These are phyloP conservation scores for Luidia sarsii DNA, from an alignment of 53 echinoderm and acorn worm genomes.

Conservation along the genomic window DNA sequence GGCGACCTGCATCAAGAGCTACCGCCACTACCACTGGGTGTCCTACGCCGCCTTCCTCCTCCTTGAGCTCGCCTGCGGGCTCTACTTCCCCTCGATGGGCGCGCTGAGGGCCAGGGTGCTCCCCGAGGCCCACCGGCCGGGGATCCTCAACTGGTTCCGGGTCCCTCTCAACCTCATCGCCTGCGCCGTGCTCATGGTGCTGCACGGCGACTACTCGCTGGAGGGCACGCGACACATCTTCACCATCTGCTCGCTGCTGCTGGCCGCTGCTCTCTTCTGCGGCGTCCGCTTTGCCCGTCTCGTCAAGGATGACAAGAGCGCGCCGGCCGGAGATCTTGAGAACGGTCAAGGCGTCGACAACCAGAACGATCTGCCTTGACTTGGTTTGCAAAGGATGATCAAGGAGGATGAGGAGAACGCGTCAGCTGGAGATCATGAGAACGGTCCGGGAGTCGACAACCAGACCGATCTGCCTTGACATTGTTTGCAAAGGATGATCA, in stretches of 20 bases:
- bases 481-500: no score
- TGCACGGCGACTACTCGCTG: constrained; percentile 84
- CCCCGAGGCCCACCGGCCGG: constrained; percentile 85
- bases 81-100: constrained; percentile 99
- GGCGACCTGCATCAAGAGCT: constrained; percentile 67
- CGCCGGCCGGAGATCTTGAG: constrained; percentile 1
- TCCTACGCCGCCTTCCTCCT: constrained; percentile 87
- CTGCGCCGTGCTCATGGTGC: constrained; percentile 86
- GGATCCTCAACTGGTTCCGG: constrained; percentile 99
- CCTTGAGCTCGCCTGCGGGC: constrained; percentile 86
- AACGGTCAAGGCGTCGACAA: no score
- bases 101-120: constrained; percentile 73
- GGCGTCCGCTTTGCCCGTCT: constrained; percentile 75
- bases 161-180: constrained; percentile 95
- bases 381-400: no score
- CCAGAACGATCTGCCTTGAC: no score
- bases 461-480: no score
- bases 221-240: constrained; percentile 92
- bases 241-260: constrained; percentile 76
- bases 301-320: constrained; percentile 68
- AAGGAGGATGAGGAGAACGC: no score
- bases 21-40: constrained; percentile 66
- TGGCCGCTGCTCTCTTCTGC: constrained; percentile 79
- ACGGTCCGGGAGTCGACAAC: no score
- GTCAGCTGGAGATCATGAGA: no score